Conservation (phyloP, 2,888 invertebrate genomes). For the Campaea margaritaria region DNA sequence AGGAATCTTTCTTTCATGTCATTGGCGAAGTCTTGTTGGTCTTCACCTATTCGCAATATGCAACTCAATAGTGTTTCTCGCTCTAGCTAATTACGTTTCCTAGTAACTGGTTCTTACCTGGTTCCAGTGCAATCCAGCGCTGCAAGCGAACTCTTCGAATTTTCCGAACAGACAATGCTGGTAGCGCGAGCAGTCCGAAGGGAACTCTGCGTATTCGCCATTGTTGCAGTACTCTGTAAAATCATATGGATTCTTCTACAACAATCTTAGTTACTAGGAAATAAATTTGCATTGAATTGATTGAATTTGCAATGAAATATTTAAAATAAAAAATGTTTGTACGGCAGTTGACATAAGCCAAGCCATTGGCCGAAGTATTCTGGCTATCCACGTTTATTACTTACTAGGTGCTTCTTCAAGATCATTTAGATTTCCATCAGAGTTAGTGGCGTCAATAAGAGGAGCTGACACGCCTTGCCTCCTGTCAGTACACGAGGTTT, state of each 20-base stretch:
- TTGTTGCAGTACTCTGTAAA: constrained; percentile 81
- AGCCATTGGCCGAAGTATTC: too few species aligned
- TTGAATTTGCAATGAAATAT: too few species aligned
- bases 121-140: constrained; percentile 90
- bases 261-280: too few species aligned
- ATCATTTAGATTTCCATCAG: constrained; percentile 50
- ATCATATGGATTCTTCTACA: neutral
- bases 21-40: too few species aligned
- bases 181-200: constrained; percentile 90
- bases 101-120: constrained; percentile 67
- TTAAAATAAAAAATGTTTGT: too few species aligned
- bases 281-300: too few species aligned
- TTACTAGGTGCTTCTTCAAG: constrained; percentile 47
- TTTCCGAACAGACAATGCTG: constrained; percentile 92
- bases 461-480: constrained; percentile 60
- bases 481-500: constrained; percentile 85
- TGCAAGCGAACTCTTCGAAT: constrained; percentile 89
- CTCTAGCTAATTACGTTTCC: too few species aligned
- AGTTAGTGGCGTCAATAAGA: constrained; percentile 55
- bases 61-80: too few species aligned
- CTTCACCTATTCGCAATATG: too few species aligned
- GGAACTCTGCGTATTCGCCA: constrained; percentile 87
- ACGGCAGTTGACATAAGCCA: too few species aligned
- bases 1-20: too few species aligned
- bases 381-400: constrained; percentile 12